Percentiles rank a stretch among this genome's conserved stretches.
phyloP scores from a whole-genome alignment of 2,113 vertebrate species.

The Piaya cayana region DNA sequence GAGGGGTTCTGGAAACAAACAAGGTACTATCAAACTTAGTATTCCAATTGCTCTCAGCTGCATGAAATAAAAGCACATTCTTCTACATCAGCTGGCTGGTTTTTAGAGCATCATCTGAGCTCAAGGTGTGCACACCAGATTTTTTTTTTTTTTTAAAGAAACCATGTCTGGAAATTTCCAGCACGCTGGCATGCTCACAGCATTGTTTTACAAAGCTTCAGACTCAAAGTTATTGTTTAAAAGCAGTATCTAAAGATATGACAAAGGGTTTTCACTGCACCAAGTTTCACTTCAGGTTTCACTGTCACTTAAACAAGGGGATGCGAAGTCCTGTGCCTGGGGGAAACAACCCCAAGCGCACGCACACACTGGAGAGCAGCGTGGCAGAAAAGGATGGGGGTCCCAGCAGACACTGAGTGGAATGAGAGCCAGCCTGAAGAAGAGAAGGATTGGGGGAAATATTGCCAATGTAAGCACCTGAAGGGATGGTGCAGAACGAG shows the following conservation, averaged over 20 bases:
- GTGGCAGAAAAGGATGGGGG: too few relatives aligned
- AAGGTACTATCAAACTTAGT: background rate
- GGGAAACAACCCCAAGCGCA: background rate
- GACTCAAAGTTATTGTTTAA: background rate
- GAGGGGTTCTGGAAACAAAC: background rate
- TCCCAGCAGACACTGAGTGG: background rate
- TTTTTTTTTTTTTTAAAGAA: background rate
- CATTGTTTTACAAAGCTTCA: background rate
- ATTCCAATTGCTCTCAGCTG: background rate
- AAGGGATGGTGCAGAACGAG: fast-evolving
- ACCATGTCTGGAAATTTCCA: background rate
- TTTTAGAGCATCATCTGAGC: background rate
- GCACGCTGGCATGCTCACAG: background rate
- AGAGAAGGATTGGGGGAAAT: fast-evolving
- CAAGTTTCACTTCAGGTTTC: background rate
- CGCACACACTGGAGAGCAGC: too few relatives aligned
- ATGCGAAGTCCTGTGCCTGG: background rate
- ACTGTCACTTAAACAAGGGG: background rate
- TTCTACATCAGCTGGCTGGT: background rate
- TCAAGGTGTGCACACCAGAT: background rate
- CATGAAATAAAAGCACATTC: background rate
- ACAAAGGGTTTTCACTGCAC: background rate
- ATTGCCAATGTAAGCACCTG: background rate
- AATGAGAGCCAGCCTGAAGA: background rate
- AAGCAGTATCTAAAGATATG: background rate